Percentiles rank a stretch among this genome's conserved stretches.
phyloP scores from a whole-genome alignment of 2,113 vertebrate genomes.

The Peromyscus californicus region DNA sequence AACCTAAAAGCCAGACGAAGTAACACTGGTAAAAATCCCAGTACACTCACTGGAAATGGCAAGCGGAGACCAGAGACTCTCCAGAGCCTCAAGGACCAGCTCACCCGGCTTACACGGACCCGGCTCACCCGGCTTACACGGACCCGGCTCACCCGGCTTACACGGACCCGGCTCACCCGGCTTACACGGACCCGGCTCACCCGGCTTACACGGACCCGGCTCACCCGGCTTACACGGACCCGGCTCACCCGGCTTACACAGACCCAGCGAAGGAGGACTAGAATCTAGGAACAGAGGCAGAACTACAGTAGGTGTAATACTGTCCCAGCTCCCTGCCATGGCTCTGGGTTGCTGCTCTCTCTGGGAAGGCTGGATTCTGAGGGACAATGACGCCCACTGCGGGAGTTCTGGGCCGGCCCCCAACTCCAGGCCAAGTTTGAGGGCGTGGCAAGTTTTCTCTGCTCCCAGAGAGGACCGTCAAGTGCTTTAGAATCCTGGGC shows the following conservation, averaged over 20 bases:
- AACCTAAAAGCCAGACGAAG: neutral
- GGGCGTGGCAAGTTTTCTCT: neutral
- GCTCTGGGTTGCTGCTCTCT: neutral
- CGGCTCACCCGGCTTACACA: too few species aligned
- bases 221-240: too few species aligned
- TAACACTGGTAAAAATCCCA: neutral
- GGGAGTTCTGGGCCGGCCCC: neutral
- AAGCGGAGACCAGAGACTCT: neutral
- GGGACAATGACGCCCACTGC: neutral
- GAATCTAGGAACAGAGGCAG: neutral
- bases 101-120: neutral
- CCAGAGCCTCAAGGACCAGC: neutral
- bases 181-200: neutral
- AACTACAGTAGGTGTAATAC: neutral
- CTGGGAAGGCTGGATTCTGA: neutral
- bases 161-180: too few species aligned
- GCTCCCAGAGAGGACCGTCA: neutral
- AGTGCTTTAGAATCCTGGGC: neutral
- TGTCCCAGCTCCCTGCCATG: neutral
- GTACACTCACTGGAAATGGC: neutral
- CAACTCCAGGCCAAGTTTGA: neutral
- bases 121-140: fast-evolving
- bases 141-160: too few species aligned
- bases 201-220: neutral
- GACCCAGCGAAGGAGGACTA: neutral